Evolutionary conservation across 2,888 invertebrate genomes (phyloP).

Genomic region (Agrochola macilenta): DNA sequence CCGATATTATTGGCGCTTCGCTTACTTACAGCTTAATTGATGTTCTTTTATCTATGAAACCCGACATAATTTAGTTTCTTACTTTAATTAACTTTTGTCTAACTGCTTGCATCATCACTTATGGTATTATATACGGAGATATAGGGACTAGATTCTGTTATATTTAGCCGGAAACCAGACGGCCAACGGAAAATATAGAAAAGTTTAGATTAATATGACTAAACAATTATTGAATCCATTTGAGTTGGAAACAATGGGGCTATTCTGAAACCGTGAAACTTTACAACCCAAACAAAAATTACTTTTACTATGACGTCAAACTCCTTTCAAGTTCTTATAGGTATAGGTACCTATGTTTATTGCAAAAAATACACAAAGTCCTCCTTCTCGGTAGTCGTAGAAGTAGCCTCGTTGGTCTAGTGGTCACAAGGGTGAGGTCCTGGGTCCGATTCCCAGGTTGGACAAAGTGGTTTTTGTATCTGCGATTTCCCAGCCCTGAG

Average conservation of each 20-base stretch:
- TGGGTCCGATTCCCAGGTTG: background rate
- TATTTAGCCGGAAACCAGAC: background rate
- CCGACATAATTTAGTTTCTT: background rate
- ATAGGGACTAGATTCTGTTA: background rate
- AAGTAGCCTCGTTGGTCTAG: no score
- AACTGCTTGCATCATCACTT: background rate
- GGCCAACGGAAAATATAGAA: background rate
- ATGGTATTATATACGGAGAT: background rate
- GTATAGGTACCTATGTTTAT: no score
- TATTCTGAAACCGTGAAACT: background rate
- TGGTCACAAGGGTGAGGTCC: background rate
- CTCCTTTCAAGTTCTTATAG: background rate
- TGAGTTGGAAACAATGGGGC: background rate
- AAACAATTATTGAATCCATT: background rate
- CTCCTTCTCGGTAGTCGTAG: background rate
- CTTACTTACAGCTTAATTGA: constrained; percentile 9
- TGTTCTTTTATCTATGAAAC: background rate
- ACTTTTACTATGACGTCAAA: no score
- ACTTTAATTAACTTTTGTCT: background rate
- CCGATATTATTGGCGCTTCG: constrained; percentile 3
- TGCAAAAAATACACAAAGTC: background rate
- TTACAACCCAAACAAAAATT: background rate
- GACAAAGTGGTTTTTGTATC: background rate
- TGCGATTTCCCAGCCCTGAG: background rate
- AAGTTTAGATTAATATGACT: background rate